These are phyloP conservation scores for Natrix natrix DNA, from an alignment of 2,797 vertebrate genomes.

Conservation along the genomic window DNA sequence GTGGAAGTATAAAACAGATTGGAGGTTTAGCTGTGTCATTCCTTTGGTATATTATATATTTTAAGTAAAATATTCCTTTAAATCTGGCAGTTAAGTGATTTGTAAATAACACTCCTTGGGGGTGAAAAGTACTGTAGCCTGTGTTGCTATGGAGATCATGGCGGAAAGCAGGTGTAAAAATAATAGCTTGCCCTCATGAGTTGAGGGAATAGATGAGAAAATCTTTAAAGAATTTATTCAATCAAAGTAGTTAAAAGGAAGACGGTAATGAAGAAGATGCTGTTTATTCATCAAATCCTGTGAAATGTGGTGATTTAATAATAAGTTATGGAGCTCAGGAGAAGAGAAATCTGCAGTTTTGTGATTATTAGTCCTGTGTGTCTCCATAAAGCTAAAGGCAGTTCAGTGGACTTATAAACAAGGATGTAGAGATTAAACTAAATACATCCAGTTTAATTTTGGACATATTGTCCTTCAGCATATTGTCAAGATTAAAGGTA, in stretches of 20 bases:
- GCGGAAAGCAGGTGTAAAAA: conserved; percentile 46
- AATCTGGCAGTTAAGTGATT: conserved; percentile 38
- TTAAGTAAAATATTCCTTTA: conserved; percentile 42
- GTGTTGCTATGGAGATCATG: conserved; percentile 49
- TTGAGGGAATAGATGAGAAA: conserved; percentile 42
- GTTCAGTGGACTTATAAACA: neutral
- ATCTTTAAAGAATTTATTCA: conserved; percentile 38
- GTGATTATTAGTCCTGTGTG: conserved; percentile 4
- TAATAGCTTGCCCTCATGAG: conserved; percentile 45
- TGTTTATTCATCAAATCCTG: conserved; percentile 35
- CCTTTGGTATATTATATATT: conserved; percentile 27
- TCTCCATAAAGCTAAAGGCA: conserved; percentile 11
- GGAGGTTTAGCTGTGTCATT: neutral
- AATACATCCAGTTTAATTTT: neutral
- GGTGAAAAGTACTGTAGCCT: conserved; percentile 44
- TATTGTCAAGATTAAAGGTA: conserved; percentile 26
- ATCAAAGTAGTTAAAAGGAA: conserved; percentile 40
- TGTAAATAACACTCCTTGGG: conserved; percentile 43
- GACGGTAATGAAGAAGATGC: conserved; percentile 20
- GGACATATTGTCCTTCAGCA: neutral
- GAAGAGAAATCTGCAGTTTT: conserved; percentile 11
- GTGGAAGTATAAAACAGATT: neutral
- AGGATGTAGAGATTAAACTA: neutral
- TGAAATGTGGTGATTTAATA: conserved; percentile 32
- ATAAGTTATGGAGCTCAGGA: conserved; percentile 6